Percentiles rank a stretch among this genome's conserved stretches.
These are phyloP conservation scores for Danio kyathit DNA, from an alignment of 2,797 vertebrate species.

Conservation along the genomic window DNA sequence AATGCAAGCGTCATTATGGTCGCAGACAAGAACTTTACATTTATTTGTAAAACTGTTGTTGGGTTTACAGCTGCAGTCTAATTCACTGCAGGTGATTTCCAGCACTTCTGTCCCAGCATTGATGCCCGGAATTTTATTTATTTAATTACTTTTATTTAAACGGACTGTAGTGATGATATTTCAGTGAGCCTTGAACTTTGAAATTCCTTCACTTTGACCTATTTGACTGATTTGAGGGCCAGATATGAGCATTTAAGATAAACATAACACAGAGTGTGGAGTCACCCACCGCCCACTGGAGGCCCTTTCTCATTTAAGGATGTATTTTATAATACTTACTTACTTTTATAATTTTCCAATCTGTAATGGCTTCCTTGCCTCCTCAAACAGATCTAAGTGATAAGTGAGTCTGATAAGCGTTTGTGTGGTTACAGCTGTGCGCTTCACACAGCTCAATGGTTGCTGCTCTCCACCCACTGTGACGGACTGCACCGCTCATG, in stretches of 20 bases:
- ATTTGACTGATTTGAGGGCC: not conserved
- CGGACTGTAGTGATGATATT: not conserved
- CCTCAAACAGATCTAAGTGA: not conserved
- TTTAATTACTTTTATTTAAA: too few species aligned
- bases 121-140: too few species aligned
- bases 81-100: too few species aligned
- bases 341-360: not conserved
- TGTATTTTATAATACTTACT: not conserved
- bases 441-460: not conserved
- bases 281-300: too few species aligned
- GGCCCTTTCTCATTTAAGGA: not conserved
- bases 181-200: not conserved
- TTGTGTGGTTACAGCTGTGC: not conserved
- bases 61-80: too few species aligned
- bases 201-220: not conserved
- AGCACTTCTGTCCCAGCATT: too few species aligned
- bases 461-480: not conserved
- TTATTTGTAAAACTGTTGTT: too few species aligned
- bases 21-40: too few species aligned
- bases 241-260: not conserved
- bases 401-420: not conserved
- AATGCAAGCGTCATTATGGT: too few species aligned
- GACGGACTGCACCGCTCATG: not conserved
- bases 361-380: too few species aligned
- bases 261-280: too few species aligned